These are phyloP conservation scores for Pteropus rufus DNA, from an alignment of 2,797 vertebrate genomes.

Conservation along the genomic window DNA sequence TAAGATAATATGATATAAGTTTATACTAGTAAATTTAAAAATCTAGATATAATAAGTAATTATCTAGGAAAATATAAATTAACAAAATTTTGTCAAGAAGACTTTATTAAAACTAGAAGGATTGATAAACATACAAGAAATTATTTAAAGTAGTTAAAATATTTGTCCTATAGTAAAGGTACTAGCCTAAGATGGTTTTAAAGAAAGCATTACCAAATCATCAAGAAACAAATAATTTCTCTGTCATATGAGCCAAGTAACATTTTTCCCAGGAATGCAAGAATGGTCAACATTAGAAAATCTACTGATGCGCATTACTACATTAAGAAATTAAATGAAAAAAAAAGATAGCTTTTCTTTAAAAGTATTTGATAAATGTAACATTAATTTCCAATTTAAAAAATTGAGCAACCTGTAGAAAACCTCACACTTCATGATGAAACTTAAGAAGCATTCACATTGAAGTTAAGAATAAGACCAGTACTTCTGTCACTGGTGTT, in stretches of 20 bases:
- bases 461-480: background rate
- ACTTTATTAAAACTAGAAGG: background rate
- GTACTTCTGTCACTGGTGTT: background rate
- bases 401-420: background rate
- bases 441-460: background rate
- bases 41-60: background rate
- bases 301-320: background rate
- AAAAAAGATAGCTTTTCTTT: background rate
- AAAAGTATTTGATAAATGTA: slow-evolving; percentile 13
- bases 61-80: slow-evolving; percentile 11
- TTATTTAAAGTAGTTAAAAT: background rate
- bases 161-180: background rate
- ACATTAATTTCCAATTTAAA: background rate
- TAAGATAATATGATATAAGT: background rate
- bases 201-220: background rate
- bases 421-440: background rate
- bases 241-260: background rate
- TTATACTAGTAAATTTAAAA: slow-evolving; percentile 17
- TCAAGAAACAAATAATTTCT: background rate
- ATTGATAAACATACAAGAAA: background rate
- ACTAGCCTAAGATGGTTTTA: background rate
- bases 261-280: background rate
- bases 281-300: background rate
- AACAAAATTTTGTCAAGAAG: slow-evolving; percentile 9
- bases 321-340: background rate